Evolutionary conservation across 2,797 vertebrate species (phyloP).

Genomic region (Astyanax mexicanus): DNA sequence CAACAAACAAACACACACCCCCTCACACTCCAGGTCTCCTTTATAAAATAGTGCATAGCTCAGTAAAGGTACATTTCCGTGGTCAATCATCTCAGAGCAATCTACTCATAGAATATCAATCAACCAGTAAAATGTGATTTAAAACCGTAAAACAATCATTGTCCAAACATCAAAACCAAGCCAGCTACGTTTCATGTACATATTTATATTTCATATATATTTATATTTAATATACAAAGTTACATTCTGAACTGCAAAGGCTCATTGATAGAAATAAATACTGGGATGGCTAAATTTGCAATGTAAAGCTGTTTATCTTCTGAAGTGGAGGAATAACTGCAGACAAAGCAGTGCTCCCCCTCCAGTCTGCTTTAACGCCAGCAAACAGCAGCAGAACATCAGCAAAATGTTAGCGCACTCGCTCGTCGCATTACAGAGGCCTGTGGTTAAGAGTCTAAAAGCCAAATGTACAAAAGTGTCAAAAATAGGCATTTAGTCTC

Average conservation of each 20-base stretch:
- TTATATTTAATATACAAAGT: conserved; percentile 94
- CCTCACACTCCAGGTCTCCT: conserved; percentile 10
- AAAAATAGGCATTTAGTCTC: conserved; percentile 82
- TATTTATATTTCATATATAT: conserved; percentile 82
- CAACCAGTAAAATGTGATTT: background rate
- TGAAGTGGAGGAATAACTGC: conserved; percentile 56
- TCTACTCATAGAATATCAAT: conserved; percentile 18
- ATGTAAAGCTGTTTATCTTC: conserved; percentile 73
- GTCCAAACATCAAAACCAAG: conserved; percentile 66
- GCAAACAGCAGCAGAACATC: conserved; percentile 64
- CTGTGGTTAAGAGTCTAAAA: conserved; percentile 66
- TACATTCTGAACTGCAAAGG: conserved; percentile 97
- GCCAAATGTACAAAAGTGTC: conserved; percentile 76
- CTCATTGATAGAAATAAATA: conserved; percentile 98
- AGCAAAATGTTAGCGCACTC: conserved; percentile 66
- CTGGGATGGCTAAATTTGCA: conserved; percentile 90
- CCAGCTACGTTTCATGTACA: conserved; percentile 85
- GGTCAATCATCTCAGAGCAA: conserved; percentile 24
- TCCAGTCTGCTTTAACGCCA: conserved; percentile 76
- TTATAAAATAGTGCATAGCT: conserved; percentile 75
- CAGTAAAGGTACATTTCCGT: conserved; percentile 56
- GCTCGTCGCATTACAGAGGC: conserved; percentile 75
- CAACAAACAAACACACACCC: background rate
- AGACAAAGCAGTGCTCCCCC: conserved; percentile 57
- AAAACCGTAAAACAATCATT: conserved; percentile 11